phyloP scores from a whole-genome alignment of 2,888 invertebrate genomes.

The Leptopilina myrica region DNA sequence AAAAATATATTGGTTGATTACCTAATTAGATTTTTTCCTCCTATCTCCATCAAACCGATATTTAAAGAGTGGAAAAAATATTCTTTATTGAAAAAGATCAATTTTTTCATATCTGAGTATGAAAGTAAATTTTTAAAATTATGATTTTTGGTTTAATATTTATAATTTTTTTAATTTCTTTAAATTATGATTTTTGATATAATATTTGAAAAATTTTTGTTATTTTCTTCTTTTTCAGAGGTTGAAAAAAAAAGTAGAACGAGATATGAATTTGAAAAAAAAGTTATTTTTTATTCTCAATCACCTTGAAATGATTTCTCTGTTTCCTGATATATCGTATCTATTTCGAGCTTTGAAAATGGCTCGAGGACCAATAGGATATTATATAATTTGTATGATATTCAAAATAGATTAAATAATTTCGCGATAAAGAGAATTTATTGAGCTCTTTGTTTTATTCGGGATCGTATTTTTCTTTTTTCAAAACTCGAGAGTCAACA shows the following conservation, averaged over 20 bases:
- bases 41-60: no score
- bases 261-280: constrained; percentile 3
- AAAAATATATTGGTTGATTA: background rate
- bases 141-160: background rate
- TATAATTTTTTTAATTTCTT: no score
- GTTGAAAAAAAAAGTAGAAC: no score
- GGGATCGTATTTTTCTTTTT: background rate
- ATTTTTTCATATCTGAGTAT: background rate
- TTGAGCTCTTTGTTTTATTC: background rate
- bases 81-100: background rate
- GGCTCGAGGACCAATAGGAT: constrained; percentile 15
- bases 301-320: constrained; percentile 13
- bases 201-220: no score
- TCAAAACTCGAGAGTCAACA: background rate
- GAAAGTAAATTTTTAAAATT: background rate
- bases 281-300: constrained; percentile 8
- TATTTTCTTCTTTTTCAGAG: no score
- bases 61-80: background rate
- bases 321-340: constrained; percentile 13
- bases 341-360: constrained; percentile 17
- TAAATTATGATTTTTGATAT: no score
- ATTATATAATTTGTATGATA: constrained; percentile 4
- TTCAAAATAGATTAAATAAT: constrained; percentile 11
- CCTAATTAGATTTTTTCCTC: background rate
- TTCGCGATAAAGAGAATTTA: background rate